These are phyloP conservation scores for Zaprionus africanus DNA, from an alignment of 1,140 invertebrate genomes.

Conservation along the genomic window DNA sequence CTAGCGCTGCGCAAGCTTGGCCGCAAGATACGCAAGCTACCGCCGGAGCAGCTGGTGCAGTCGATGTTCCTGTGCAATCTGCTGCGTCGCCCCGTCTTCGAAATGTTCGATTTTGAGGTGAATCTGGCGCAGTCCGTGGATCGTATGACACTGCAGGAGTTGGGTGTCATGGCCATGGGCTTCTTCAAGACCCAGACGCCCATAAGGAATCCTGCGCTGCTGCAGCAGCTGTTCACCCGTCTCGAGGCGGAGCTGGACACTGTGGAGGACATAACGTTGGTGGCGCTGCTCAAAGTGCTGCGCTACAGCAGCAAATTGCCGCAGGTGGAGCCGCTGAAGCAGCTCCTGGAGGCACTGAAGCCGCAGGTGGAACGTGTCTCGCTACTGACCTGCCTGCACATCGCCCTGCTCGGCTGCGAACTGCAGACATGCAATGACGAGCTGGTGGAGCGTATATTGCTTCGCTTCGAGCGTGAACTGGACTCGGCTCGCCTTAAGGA, in stretches of 20 bases:
- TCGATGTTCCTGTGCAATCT: constrained; percentile 86
- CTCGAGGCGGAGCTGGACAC: constrained; percentile 74
- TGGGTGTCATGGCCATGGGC: constrained; percentile 86
- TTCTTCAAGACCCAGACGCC: constrained; percentile 87
- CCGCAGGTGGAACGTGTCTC: constrained; percentile 84
- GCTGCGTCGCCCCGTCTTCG: constrained; percentile 77
- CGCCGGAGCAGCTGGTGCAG: constrained; percentile 85
- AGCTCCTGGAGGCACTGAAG: constrained; percentile 72
- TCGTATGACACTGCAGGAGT: constrained; percentile 85
- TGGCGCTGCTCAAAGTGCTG: constrained; percentile 85
- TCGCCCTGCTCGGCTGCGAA: constrained; percentile 85
- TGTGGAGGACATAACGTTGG: constrained; percentile 85
- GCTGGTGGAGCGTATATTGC: constrained; percentile 75
- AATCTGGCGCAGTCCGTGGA: constrained; percentile 83
- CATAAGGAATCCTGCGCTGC: constrained; percentile 84
- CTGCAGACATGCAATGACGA: constrained; percentile 83
- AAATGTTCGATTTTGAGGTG: constrained; percentile 86
- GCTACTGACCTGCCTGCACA: constrained; percentile 85
- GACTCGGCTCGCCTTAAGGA: constrained; percentile 86
- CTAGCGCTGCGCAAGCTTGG: constrained; percentile 84
- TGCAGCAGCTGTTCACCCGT: constrained; percentile 84
- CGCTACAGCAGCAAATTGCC: constrained; percentile 82
- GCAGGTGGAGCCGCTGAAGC: constrained; percentile 60
- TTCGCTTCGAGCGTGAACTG: constrained; percentile 79
- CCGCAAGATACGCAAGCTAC: constrained; percentile 84